phyloP scores from a whole-genome alignment of 2,888 invertebrate genomes.

The Melinopterus prodromus region DNA sequence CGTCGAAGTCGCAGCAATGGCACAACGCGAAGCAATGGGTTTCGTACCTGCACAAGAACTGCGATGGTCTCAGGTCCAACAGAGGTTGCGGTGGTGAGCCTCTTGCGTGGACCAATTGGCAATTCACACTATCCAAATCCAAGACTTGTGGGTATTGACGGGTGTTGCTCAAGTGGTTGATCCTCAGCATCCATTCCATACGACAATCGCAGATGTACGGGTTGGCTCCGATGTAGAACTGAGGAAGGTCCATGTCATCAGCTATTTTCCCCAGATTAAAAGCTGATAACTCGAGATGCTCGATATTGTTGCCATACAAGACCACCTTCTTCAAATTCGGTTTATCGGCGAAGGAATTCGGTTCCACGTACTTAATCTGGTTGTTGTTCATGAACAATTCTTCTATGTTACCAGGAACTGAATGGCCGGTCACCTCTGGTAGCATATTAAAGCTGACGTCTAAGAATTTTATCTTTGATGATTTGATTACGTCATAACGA shows the following conservation, averaged over 20 bases:
- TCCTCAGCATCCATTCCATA: slow-evolving; percentile 86
- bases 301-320: slow-evolving; percentile 77
- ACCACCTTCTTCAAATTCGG: slow-evolving; percentile 78
- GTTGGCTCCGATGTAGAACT: slow-evolving; percentile 83
- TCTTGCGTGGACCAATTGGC: slow-evolving; percentile 75
- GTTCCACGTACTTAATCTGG: slow-evolving; percentile 72
- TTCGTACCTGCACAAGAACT: slow-evolving; percentile 84
- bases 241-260: slow-evolving; percentile 74
- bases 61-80: slow-evolving; percentile 74
- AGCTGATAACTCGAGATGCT: slow-evolving; percentile 75
- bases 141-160: slow-evolving; percentile 80
- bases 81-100: slow-evolving; percentile 71
- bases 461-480: slow-evolving; percentile 75
- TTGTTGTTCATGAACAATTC: slow-evolving; percentile 79
- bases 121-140: slow-evolving; percentile 81
- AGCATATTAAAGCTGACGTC: slow-evolving; percentile 80
- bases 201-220: slow-evolving; percentile 87
- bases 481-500: slow-evolving; percentile 72
- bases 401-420: slow-evolving; percentile 78
- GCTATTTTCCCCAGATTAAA: slow-evolving; percentile 73
- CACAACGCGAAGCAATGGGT: slow-evolving; percentile 86
- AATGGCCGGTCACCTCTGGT: slow-evolving; percentile 71
- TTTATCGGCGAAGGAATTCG: slow-evolving; percentile 77
- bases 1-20: slow-evolving; percentile 90
- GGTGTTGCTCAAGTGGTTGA: slow-evolving; percentile 77